Percentiles rank a stretch among this genome's conserved stretches.
phyloP scores from a whole-genome alignment of 2,888 invertebrate genomes.

The Torymus texanus region DNA sequence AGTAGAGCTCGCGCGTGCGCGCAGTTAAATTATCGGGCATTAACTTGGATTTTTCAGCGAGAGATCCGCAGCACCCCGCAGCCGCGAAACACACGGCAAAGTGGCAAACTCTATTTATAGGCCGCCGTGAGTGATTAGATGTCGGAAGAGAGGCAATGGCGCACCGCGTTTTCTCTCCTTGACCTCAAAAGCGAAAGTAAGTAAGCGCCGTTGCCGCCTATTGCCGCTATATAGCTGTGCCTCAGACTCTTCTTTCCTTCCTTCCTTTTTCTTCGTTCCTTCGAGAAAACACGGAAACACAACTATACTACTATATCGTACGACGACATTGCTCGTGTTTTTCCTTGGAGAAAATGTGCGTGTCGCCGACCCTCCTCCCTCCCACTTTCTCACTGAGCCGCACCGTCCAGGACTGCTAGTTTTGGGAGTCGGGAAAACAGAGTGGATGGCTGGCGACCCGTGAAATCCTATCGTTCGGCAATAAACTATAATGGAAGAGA shows the following conservation, averaged over 20 bases:
- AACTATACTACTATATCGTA: too few species aligned
- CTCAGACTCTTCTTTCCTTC: neutral
- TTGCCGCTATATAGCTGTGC: too few species aligned
- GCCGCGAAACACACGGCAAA: neutral
- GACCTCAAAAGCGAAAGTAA: constrained; percentile 49
- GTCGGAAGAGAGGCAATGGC: constrained; percentile 34
- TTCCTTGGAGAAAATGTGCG: neutral
- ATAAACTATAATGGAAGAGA: constrained; percentile 66
- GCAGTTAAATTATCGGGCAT: constrained; percentile 1
- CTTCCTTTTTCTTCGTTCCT: neutral
- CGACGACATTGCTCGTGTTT: too few species aligned
- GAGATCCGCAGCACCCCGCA: neutral
- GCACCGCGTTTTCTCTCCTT: constrained; percentile 35
- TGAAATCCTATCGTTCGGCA: constrained; percentile 60
- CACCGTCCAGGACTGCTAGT: too few species aligned
- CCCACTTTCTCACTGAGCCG: too few species aligned
- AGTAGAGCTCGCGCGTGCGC: too few species aligned
- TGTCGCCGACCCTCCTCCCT: neutral
- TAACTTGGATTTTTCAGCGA: neutral
- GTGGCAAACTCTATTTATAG: constrained; percentile 42
- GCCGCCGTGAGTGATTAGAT: constrained; percentile 40
- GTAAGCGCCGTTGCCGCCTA: neutral
- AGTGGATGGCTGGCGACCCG: constrained; percentile 43
- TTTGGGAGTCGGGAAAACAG: too few species aligned
- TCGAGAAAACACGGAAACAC: neutral